Evolutionary conservation across 1,140 invertebrate genomes (phyloP), one percentile per base, ranked within the genome.

Genomic region (Saccostrea echinata): DNA sequence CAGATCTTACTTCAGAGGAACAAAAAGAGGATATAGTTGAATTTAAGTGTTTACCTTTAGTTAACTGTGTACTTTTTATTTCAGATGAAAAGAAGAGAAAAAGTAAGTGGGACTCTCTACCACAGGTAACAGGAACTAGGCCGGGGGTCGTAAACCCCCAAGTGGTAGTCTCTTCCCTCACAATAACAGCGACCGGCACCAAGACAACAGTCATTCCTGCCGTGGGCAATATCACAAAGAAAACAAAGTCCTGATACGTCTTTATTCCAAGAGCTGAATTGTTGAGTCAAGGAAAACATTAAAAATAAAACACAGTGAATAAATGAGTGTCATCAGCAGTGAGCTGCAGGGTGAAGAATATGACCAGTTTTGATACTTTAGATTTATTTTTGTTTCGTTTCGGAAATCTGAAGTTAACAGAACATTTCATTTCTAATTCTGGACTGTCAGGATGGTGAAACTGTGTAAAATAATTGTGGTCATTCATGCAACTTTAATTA

Each of bases 201-300:
- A 93, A 93, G 83, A 90, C 91, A 13, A 94, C 92, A 1, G 91
- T 94, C n/a, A 94, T 94, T n/a, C 89, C 93, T 35, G 93, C 93
- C 12, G 85, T 91, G 6, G 93, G 93, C 4, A 92, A 87, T n/a
- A 91, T 94, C 9, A 91, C 88, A 24, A 93, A 93, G 84, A 92
- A 92, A 55, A 51, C 89, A 16, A 84, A 84, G 27, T 84, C 68
- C 27, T 76, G 27, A 76, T 76, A 30, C 21, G 0, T 4, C 27
- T 30, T 27, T 12, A 71, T 8, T 13, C 12, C 8, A 13, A 24
- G 3, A 57, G 21, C 55, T 18, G 55, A 57, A 57, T 18, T 18
- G 13, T 18, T 12, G 13, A 57, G 55, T 3, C 55, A 57, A 21
- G 13, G 55, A 16, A 57, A 21, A 8, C 3, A 6, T 18, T 13